Conservation (phyloP, 1,140 invertebrate genomes). For the Calliopsis andreniformis region DNA sequence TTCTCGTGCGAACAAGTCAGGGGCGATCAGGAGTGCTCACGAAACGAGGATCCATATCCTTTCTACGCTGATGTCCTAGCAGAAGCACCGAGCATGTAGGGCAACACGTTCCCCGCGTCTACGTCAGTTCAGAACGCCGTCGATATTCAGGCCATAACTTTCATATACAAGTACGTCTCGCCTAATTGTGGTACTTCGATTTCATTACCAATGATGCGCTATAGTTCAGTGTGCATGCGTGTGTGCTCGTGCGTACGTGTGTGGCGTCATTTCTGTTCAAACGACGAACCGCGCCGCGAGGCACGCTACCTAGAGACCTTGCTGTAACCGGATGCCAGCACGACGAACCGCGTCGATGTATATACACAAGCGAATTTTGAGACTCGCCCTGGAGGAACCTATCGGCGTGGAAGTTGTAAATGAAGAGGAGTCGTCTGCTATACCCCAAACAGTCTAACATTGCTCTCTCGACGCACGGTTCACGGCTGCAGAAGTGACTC, state of each 20-base stretch:
- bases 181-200: slow-evolving; percentile 39
- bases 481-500: slow-evolving; percentile 5
- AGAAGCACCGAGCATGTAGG: not conserved
- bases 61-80: not conserved
- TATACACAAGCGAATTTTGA: too few relatives aligned
- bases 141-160: slow-evolving; percentile 20
- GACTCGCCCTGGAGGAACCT: too few relatives aligned
- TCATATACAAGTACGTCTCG: slow-evolving; percentile 37
- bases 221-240: slow-evolving; percentile 32
- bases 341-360: not conserved
- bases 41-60: not conserved
- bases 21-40: not conserved
- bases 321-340: not conserved
- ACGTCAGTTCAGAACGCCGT: not conserved
- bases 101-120: not conserved
- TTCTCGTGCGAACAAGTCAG: slow-evolving; percentile 5
- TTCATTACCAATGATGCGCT: slow-evolving; percentile 36
- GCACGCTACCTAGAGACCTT: not conserved
- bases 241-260: slow-evolving; percentile 1
- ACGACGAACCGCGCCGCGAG: not conserved
- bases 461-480: slow-evolving; percentile 17
- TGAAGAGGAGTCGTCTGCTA: too few relatives aligned
- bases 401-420: too few relatives aligned
- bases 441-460: too few relatives aligned
- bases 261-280: slow-evolving; percentile 23